Evolutionary conservation across 2,888 invertebrate species (phyloP), one percentile per base, ranked within the genome.

Genomic region (Callyntrura guangdongensis): DNA sequence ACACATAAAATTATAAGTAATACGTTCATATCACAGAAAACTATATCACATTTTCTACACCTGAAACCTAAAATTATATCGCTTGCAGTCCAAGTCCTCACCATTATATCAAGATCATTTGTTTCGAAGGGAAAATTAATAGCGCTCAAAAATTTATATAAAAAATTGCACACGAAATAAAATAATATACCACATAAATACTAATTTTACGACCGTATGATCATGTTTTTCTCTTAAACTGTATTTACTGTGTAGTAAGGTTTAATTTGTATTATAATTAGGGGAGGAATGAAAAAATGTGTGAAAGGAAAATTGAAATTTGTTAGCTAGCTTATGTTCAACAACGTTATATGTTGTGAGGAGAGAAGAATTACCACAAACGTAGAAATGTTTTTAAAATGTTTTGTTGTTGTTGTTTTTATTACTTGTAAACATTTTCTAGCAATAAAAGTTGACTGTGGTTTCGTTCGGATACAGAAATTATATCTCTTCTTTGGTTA

Each of bases 111-210:
- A 81, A 27, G 59, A 53, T 81, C 81, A 81, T 59, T 81, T 17
- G 61, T 59, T 83, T 83, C 64, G 83, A 69, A 69, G 49, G 72
- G 84, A 85, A 83, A 85, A 85, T 85, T 85, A 85, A 85, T 53
- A 49, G 84, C 53, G n/a, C n/a, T 72, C 27, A 36, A 72, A 56
- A 53, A 69, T 69, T 69, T 67, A 64, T 25, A 67, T 36, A n/a
- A n/a, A n/a, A n/a, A n/a, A n/a, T n/a, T n/a, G n/a, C n/a, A n/a
- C n/a, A n/a, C n/a, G n/a, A n/a, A n/a, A n/a, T 25, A 74, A 49
- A 49, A 49, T 20, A 22, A 74, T 1, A 49, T 5, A 49, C 20
- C 74, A 74, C 47, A 74, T 49, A 53, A 74, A 74, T 74, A 61
- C 47, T 47, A 74, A 74, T 74, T 53, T 59, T 56, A 81, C 45